Evolutionary conservation across 2,113 vertebrate species (phyloP).

Genomic region (Ailurus styani): DNA sequence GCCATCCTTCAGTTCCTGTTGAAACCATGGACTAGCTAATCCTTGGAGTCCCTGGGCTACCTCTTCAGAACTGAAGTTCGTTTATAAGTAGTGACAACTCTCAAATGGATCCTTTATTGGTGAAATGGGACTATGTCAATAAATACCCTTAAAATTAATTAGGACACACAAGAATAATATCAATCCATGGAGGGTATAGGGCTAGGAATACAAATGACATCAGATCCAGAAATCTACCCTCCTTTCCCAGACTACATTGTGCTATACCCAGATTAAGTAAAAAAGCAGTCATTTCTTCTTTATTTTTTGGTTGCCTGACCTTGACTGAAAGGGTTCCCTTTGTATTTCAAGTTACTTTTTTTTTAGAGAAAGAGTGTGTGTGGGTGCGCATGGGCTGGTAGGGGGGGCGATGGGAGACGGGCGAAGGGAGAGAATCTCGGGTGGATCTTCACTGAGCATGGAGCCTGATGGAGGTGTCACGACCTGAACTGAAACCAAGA

Average conservation of each 20-base stretch:
- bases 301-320: background rate
- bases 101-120: constrained; percentile 23
- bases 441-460: too few species aligned
- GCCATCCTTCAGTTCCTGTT: background rate
- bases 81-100: background rate
- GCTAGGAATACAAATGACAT: constrained; percentile 26
- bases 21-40: background rate
- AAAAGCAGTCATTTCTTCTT: background rate
- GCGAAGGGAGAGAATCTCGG: too few species aligned
- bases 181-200: background rate
- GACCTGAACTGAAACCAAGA: too few species aligned
- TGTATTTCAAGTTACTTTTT: background rate
- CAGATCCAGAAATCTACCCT: background rate
- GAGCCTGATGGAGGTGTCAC: too few species aligned
- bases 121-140: constrained; percentile 1
- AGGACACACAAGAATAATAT: background rate
- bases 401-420: too few species aligned
- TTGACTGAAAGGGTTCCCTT: background rate
- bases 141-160: background rate
- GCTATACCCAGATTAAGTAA: background rate
- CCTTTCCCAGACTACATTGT: background rate
- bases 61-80: constrained; percentile 2
- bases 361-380: background rate
- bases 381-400: background rate
- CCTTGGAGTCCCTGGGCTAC: background rate